Evolutionary conservation across 2,797 vertebrate species (phyloP).

Genomic region (Anolis apletophallus): DNA sequence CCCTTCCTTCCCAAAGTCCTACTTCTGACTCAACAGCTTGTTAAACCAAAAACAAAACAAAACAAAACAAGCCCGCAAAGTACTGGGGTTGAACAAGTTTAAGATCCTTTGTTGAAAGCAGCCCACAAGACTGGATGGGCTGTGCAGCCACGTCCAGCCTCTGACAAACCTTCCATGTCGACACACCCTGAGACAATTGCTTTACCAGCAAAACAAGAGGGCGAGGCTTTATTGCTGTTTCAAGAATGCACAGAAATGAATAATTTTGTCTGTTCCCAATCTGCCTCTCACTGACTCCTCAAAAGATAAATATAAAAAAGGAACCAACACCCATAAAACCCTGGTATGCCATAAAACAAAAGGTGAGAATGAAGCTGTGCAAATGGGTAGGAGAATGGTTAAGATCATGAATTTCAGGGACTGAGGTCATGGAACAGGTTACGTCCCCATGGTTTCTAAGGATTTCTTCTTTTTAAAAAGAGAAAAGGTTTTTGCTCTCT

Average conservation of each 20-base stretch:
- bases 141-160: background rate
- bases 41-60: background rate
- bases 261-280: background rate
- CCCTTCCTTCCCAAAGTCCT: background rate
- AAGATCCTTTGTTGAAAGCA: background rate
- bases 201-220: conserved; percentile 2
- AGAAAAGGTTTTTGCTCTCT: no score
- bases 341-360: background rate
- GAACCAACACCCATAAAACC: background rate
- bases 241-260: background rate
- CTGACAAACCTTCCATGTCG: background rate
- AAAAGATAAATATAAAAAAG: background rate
- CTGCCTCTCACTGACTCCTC: background rate
- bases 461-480: background rate
- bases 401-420: background rate
- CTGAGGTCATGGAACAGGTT: background rate
- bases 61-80: background rate
- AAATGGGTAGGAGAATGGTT: background rate
- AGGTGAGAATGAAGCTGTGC: background rate
- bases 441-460: background rate
- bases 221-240: background rate
- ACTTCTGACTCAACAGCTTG: background rate
- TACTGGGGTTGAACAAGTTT: background rate
- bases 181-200: background rate
- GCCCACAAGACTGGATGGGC: background rate